phyloP scores from a whole-genome alignment of 2,113 vertebrate genomes.

The Crotalus tigris region DNA sequence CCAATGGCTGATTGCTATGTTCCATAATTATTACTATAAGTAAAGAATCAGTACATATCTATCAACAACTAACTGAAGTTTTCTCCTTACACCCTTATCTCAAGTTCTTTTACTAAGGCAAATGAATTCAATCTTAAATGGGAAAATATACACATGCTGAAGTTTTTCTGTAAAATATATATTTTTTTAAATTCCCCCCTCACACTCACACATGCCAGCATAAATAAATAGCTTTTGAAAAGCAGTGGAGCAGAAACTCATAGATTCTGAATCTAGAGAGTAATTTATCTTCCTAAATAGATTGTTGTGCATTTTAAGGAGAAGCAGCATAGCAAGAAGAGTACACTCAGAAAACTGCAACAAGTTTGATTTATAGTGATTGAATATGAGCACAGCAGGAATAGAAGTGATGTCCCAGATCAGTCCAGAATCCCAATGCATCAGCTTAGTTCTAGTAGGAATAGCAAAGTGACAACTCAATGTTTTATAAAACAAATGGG shows the following conservation, averaged over 20 bases:
- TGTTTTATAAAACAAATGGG: background rate
- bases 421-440: background rate
- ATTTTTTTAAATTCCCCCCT: background rate
- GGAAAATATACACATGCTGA: background rate
- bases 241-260: background rate
- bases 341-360: background rate
- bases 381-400: background rate
- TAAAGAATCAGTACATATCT: background rate
- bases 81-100: background rate
- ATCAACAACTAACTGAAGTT: background rate
- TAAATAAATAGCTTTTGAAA: background rate
- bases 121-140: background rate
- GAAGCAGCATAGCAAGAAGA: background rate
- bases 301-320: background rate
- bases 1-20: background rate
- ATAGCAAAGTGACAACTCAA: background rate
- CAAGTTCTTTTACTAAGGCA: background rate
- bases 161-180: background rate
- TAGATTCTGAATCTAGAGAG: background rate
- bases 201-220: background rate
- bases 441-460: background rate
- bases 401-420: background rate
- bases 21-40: background rate
- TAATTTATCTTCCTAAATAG: background rate
- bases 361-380: background rate